Base-by-base conservation (phyloP, 2,113 vertebrate species). In the Peromyscus leucopus region DNA sequence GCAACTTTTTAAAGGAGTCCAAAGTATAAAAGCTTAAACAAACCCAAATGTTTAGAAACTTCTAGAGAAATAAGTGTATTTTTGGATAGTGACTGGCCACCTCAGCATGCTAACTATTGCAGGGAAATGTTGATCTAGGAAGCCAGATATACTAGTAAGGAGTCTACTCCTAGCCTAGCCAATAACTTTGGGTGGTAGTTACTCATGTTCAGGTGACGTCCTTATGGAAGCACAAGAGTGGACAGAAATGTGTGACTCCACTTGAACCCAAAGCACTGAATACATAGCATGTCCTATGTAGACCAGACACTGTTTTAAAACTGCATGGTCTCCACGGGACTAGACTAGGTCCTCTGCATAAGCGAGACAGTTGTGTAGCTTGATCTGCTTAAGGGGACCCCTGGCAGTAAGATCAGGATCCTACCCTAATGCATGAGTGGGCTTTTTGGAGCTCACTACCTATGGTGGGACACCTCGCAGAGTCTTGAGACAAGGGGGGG, bases 101-200 rank as follows among this genome's bases (percentile, higher is more conserved):
- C 28, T 91, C 46, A 12, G 63, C 76, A 88, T 13, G 69, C 61
- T 28, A 91, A 63, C 57, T 21, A 46, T 2, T 83, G 33, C 91
- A 91, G 59, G 83, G 61, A 80, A 93, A 84, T 2, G 28, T 74
- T 94, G 92, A 36, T 39, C 87, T 3, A 72, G 33, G 65, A 94
- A 90, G 92, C 46, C 89, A 89, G 55, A 33, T 28, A 12, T 28
- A 8, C 78, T 26, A 51, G 33, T 9, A 76, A 42, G 24, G n/a
- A 57, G 61, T 33, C 57, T 90, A 26, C 22, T 65, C 19, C 6
- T 31, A 65, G 88, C 48, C 79, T 26, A 46, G 42, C 69, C 90
- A 91, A 15, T 33, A 51, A 86, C 61, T 51, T 83, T 31, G 48
- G 46, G 17, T 57, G 22, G 24, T 36, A 31, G 80, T 55, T 24